Percentiles rank a stretch among this genome's conserved stretches.
Conservation (phyloP, 2,113 vertebrate species). For the Campylomormyrus numenius region DNA sequence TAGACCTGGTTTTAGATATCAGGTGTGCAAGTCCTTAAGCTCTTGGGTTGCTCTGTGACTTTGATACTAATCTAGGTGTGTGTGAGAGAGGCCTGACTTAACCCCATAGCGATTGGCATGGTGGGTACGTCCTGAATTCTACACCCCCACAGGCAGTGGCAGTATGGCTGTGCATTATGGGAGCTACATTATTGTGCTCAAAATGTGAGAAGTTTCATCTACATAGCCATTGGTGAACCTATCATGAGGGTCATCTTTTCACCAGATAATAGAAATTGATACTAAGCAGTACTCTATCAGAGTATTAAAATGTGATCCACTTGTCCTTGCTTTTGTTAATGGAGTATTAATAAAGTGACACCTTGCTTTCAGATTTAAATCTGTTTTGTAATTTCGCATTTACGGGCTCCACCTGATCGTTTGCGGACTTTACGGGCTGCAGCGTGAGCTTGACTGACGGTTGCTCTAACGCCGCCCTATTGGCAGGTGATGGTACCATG, state of each 20-base stretch:
- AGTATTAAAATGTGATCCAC: neutral
- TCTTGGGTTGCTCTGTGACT: neutral
- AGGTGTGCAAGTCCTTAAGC: neutral
- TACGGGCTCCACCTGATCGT: neutral
- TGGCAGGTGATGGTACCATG: slow-evolving; percentile 90
- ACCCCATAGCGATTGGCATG: neutral
- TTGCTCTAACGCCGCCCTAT: neutral
- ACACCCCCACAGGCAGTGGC: neutral
- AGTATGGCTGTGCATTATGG: neutral
- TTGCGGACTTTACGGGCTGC: neutral
- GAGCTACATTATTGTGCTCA: neutral
- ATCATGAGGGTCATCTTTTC: neutral
- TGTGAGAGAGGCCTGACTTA: neutral
- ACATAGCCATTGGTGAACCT: neutral
- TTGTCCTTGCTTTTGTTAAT: neutral
- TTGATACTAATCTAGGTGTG: neutral
- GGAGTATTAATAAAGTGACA: neutral
- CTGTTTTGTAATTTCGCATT: neutral
- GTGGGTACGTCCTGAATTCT: neutral
- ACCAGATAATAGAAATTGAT: neutral
- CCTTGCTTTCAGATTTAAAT: neutral
- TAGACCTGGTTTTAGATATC: neutral
- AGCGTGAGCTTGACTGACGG: neutral
- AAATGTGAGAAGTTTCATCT: neutral
- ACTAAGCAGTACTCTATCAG: neutral